Evolutionary conservation across 2,113 vertebrate species (phyloP).

Genomic region (Himantopus leucocephalus): DNA sequence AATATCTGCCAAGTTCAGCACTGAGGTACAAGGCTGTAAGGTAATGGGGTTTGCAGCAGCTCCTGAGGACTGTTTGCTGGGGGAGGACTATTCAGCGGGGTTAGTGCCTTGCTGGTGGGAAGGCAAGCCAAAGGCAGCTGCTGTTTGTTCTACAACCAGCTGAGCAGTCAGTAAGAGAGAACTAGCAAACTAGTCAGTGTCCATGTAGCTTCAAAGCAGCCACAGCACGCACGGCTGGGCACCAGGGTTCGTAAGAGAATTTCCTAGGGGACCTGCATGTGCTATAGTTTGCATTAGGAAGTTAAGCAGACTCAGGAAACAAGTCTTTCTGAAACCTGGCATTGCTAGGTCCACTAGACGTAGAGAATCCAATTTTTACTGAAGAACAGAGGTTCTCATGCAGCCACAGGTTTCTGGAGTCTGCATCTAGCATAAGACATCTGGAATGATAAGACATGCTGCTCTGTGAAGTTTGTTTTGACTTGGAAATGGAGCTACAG

Average conservation of each 20-base stretch:
- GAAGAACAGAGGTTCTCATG: neutral
- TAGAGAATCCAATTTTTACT: neutral
- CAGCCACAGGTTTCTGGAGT: neutral
- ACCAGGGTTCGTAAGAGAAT: neutral
- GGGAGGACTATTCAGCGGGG: neutral
- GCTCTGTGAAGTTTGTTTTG: neutral
- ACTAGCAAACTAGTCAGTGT: neutral
- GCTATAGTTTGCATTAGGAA: neutral
- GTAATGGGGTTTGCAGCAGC: fast-evolving
- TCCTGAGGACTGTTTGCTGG: neutral
- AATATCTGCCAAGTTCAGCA: neutral
- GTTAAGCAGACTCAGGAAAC: neutral
- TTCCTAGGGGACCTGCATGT: neutral
- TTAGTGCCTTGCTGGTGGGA: neutral
- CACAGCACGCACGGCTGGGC: neutral
- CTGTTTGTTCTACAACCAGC: neutral
- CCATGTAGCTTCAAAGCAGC: neutral
- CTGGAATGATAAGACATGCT: neutral
- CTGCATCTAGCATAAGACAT: neutral
- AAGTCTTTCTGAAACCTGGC: neutral
- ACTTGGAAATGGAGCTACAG: neutral
- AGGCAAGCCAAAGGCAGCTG: neutral
- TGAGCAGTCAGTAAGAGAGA: neutral
- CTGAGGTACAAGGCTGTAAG: neutral
- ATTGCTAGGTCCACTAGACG: neutral